Conservation (phyloP, 2,888 invertebrate genomes). For the Muschampia plurimacula region DNA sequence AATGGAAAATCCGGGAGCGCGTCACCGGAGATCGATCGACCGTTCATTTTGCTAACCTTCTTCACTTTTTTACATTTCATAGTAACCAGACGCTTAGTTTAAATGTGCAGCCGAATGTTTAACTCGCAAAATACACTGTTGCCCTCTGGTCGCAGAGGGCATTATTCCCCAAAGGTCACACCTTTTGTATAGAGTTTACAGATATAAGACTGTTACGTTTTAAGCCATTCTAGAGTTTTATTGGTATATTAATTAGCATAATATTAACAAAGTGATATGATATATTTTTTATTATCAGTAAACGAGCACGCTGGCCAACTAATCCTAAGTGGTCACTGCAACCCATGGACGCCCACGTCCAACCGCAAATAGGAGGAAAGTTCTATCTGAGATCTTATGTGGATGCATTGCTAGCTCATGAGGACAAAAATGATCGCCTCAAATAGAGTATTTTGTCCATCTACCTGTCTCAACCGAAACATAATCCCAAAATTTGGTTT, state of each 20-base stretch:
- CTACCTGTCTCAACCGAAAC: too few species aligned
- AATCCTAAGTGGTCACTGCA: too few species aligned
- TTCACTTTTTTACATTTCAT: slow-evolving; percentile 70
- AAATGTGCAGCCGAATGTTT: slow-evolving; percentile 51
- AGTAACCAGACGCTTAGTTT: slow-evolving; percentile 71
- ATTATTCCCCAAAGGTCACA: slow-evolving; percentile 54
- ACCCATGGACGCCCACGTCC: too few species aligned
- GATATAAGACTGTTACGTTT: slow-evolving; percentile 64
- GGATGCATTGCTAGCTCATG: too few species aligned
- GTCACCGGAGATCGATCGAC: slow-evolving; percentile 83
- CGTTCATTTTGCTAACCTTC: slow-evolving; percentile 75
- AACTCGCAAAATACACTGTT: slow-evolving; percentile 58
- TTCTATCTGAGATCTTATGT: too few species aligned
- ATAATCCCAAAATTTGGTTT: too few species aligned
- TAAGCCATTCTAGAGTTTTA: slow-evolving; percentile 41
- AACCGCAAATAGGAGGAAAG: too few species aligned
- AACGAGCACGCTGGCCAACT: too few species aligned
- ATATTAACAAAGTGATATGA: background rate
- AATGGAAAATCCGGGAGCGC: slow-evolving; percentile 81
- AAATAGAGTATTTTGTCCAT: too few species aligned
- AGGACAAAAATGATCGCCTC: too few species aligned
- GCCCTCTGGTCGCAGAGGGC: slow-evolving; percentile 49
- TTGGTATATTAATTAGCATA: background rate
- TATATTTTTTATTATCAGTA: too few species aligned
- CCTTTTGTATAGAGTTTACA: slow-evolving; percentile 67